A percentile compares a stretch with the other conserved stretches of the same genome.
Conservation (phyloP, 2,888 invertebrate species). For the Dione juno region DNA sequence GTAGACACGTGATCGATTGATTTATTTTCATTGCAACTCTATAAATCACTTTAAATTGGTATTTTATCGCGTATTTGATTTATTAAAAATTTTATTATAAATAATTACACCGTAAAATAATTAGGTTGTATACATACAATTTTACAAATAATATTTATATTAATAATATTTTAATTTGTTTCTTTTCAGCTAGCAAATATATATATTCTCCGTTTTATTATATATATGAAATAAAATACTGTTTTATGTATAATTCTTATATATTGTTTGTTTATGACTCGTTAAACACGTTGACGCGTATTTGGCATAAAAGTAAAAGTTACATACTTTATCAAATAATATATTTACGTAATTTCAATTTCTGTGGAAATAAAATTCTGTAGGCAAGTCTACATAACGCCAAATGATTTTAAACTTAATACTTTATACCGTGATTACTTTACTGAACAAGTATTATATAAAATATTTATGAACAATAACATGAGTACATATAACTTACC, state of each 20-base stretch:
- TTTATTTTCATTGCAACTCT: slow-evolving; percentile 11
- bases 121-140: background rate
- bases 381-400: background rate
- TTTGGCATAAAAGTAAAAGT: background rate
- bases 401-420: background rate
- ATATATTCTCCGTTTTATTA: background rate
- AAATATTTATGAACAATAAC: background rate
- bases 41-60: background rate
- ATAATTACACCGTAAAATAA: background rate
- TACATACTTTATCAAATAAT: background rate
- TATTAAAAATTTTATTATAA: background rate
- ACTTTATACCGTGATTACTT: background rate
- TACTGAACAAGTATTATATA: background rate
- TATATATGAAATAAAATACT: background rate
- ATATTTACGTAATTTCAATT: background rate
- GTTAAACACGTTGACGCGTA: background rate
- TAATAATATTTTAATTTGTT: too few species aligned
- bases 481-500: background rate
- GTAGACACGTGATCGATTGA: slow-evolving; percentile 5
- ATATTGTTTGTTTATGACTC: background rate
- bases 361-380: too few species aligned
- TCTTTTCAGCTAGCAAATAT: too few species aligned
- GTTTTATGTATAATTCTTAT: background rate
- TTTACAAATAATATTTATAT: too few species aligned
- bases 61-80: background rate